Evolutionary conservation across 2,797 vertebrate genomes (phyloP), one percentile per base, ranked within the genome.

Genomic region (Onychomys arenicola): DNA sequence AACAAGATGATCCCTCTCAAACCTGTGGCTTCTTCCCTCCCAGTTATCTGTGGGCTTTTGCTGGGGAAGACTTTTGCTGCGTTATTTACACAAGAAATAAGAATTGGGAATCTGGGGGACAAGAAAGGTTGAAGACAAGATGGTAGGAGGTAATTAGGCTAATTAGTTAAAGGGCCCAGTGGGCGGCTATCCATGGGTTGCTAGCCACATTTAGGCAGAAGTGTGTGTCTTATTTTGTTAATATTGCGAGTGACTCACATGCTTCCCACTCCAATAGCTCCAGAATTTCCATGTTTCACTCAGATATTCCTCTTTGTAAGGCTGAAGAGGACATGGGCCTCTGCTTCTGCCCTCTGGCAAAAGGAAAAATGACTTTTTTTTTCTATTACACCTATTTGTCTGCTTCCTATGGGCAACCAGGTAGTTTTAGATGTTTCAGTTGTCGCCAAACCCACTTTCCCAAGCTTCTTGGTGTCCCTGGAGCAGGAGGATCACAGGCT

Each of bases 231-330:
- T 71, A 34, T 93, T 94, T 93, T 93, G 82, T 87, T 91, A 59
- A 55, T 96, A 73, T 92, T 96, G 83, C 57, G 55, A 43, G 55
- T 94, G 92, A 89, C 37, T 93, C 81, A 88, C 55, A 14, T 7
- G 14, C 76, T 93, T 83, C 75, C 59, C 55, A 40, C 82, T 32
- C 40, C 88, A 32, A 4, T 32, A 67, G 12, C 61, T 89, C 89
- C 55, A 65, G 59, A 71, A 81, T 90, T 78, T 96, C 94, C 67
- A 13, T n/a, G 69, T 85, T 81, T 78, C 29, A 73, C 52, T 40
- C 32, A 34, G 59, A 43, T 86, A 90, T 77, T 83, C 63, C 65
- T 96, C 52, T 77, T 32, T 9, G 37, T n/a, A 37, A 83, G 23
- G 8, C 37, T n/a, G 29, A 84, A n/a, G 89, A 75, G 32, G 40